Percentiles rank a stretch among this genome's conserved stretches.
Evolutionary conservation across 92 coral and sea anemone species (phyloP).

Genomic region (Palythoa grandis): DNA sequence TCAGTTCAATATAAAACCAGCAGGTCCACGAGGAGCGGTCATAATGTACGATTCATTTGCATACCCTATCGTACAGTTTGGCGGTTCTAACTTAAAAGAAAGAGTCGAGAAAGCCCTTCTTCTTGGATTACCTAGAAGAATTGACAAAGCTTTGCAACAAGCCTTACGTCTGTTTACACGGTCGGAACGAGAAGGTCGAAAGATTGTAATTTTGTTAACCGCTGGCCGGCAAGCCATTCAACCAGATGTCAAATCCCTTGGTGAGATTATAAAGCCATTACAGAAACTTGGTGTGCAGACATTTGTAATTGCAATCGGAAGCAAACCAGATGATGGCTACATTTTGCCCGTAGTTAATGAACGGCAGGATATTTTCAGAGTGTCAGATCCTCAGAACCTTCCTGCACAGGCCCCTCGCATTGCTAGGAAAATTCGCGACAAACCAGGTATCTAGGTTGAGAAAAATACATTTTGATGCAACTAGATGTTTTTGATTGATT

Average conservation of each 20-base stretch:
- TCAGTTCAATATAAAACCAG: slow-evolving; percentile 15
- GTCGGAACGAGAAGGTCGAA: slow-evolving; percentile 59
- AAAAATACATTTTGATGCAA: too few relatives aligned
- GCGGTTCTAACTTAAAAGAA: slow-evolving; percentile 12
- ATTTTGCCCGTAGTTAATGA: slow-evolving; percentile 49
- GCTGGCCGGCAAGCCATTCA: slow-evolving; percentile 64
- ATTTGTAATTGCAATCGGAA: slow-evolving; percentile 68
- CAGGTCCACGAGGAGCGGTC: slow-evolving; percentile 45
- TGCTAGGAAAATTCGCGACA: slow-evolving; percentile 34
- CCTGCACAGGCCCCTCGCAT: slow-evolving; percentile 15
- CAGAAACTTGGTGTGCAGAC: slow-evolving; percentile 68
- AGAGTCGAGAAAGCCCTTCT: slow-evolving; percentile 43
- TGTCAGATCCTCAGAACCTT: slow-evolving; percentile 36
- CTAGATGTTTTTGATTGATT: too few relatives aligned
- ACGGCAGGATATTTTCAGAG: slow-evolving; percentile 43
- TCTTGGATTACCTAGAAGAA: slow-evolving; percentile 58
- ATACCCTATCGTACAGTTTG: slow-evolving; percentile 44
- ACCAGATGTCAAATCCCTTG: slow-evolving; percentile 54
- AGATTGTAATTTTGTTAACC: slow-evolving; percentile 66
- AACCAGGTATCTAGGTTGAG: slow-evolving; percentile 14
- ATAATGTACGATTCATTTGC: slow-evolving; percentile 66
- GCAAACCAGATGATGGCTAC: slow-evolving; percentile 1
- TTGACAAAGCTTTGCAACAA: slow-evolving; percentile 63
- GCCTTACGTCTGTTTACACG: slow-evolving; percentile 50
- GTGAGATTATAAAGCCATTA: slow-evolving; percentile 65